A percentile compares a stretch with the other conserved stretches of the same genome.
These are phyloP conservation scores for Minunthozetes semirufus DNA, from an alignment of 2,888 invertebrate genomes.

Conservation along the genomic window DNA sequence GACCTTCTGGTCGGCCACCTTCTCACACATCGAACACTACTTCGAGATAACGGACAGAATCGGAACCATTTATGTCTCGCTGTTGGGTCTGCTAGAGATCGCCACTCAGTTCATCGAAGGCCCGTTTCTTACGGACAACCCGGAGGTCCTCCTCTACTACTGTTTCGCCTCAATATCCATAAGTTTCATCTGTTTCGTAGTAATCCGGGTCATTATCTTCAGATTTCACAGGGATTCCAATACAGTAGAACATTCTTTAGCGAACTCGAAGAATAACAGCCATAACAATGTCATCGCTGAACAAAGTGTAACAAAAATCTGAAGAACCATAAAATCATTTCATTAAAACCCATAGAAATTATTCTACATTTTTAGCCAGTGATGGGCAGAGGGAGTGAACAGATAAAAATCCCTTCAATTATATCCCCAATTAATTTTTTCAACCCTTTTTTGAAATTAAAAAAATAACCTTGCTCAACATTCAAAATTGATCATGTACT, in stretches of 20 bases:
- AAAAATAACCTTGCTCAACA: no score
- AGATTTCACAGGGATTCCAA: background rate
- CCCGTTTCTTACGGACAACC: background rate
- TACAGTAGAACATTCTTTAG: background rate
- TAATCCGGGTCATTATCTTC: background rate
- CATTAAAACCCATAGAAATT: no score
- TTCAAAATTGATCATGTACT: no score
- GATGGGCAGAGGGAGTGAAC: no score
- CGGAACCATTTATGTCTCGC: constrained; percentile 4
- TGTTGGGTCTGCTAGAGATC: background rate
- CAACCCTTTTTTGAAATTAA: no score
- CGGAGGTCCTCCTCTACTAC: background rate
- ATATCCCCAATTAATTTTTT: no score
- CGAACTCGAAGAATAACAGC: background rate
- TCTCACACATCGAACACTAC: background rate
- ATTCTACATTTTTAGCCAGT: no score
- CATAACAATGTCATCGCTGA: background rate
- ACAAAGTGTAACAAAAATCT: background rate
- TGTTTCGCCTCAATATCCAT: background rate
- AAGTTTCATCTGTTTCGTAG: background rate
- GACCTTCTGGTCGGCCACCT: constrained; percentile 22
- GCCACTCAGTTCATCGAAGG: constrained; percentile 20
- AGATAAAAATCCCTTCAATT: no score
- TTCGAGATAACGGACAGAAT: constrained; percentile 19
- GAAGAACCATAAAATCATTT: background rate